Base-by-base conservation (phyloP, 2,888 invertebrate genomes). In the Drosophila sordidula region DNA sequence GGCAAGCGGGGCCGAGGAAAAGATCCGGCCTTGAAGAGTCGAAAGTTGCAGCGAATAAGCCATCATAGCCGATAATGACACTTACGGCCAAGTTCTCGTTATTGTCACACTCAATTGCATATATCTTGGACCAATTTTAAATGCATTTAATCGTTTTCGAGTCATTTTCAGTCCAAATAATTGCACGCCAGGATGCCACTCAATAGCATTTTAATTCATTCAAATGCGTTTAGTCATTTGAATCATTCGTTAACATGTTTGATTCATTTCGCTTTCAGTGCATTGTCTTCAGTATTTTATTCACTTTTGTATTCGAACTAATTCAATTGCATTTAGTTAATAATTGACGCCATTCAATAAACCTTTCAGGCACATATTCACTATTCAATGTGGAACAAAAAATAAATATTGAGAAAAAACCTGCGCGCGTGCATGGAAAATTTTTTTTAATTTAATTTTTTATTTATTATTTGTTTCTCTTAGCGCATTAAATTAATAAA, bases 401-500 rank as follows among this genome's bases (percentile, higher is more conserved):
- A 51, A 51, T 26, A 57, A 64, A 32, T 29, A 29, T 32, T 32
- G 11, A 11, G 11, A 29, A 29, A 29, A 36, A 26, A 46, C 39
- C 9, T 56, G 14, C 39, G 52, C 61, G 61, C 61, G 54, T 70
- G 64, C 36, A 64, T 59, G 46, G 45, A 69, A 67, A 58, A 62
- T 56, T 56, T 34, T 42, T 47, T 25, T 51, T 64, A 46, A 61
- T 44, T 36, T 36, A 34, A 6, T 57, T 4, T 58, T 49, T 62
- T 47, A 38, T 44, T 56, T 16, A 1, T 56, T 18, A 2, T 61
- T 4, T 18, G 50, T 25, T 38, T 46, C 12, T 45, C 47, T 41
- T 12, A 57, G 44, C 38, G 58, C 62, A 77, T 70, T 61, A 84
- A 56, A 80, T 81, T 62, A 63, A 75, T 78, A 52, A 75, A 70